Conservation (phyloP, 2,113 vertebrate species). For the Cryptomyrus ogoouensis region DNA sequence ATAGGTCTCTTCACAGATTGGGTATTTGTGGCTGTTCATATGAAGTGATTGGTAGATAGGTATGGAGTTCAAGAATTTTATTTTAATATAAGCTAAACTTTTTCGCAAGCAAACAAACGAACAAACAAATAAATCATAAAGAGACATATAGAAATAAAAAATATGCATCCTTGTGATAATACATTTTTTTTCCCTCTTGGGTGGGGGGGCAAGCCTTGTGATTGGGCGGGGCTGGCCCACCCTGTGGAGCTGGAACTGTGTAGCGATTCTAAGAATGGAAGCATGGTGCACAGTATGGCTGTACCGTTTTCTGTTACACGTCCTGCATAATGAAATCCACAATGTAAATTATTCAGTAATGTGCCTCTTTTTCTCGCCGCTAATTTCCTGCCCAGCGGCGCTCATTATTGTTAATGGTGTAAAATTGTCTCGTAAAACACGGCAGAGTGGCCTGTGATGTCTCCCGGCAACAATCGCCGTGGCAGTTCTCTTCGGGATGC, state of each 20-base stretch:
- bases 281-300: background rate
- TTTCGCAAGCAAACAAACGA: too few relatives aligned
- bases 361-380: slow-evolving; percentile 26
- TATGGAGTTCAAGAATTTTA: background rate
- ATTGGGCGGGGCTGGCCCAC: too few relatives aligned
- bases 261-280: background rate
- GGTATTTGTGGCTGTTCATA: background rate
- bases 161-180: too few relatives aligned
- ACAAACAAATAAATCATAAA: too few relatives aligned
- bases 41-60: background rate
- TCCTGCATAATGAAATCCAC: background rate
- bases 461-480: slow-evolving; percentile 16
- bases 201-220: too few relatives aligned
- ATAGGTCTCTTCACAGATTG: background rate
- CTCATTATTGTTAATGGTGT: slow-evolving; percentile 35
- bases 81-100: too few relatives aligned
- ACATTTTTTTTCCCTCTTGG: too few relatives aligned
- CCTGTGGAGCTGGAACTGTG: background rate
- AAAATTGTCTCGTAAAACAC: slow-evolving; percentile 19
- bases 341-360: slow-evolving; percentile 21
- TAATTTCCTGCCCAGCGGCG: slow-evolving; percentile 25
- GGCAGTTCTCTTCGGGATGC: background rate
- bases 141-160: too few relatives aligned
- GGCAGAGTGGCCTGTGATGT: slow-evolving; percentile 15
- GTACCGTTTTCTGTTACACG: background rate